A percentile compares a stretch with the other conserved stretches of the same genome.
These are phyloP conservation scores for Drosophila mojavensis DNA, from an alignment of 1,140 invertebrate genomes.

Conservation along the genomic window DNA sequence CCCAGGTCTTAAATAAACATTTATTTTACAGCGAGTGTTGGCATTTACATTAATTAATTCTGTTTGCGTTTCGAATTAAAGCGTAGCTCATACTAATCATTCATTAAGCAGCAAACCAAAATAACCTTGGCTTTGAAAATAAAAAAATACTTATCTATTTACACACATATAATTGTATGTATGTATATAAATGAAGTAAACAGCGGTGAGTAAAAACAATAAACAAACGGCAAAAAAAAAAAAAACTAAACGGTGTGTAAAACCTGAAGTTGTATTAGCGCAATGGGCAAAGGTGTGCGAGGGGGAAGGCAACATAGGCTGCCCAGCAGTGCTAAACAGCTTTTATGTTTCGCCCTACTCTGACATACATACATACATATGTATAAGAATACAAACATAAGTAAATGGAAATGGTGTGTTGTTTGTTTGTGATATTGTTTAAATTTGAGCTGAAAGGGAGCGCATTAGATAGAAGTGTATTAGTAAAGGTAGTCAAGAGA, in stretches of 20 bases:
- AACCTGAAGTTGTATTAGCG: constrained; percentile 44
- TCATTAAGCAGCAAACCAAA: constrained; percentile 43
- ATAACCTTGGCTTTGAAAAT: constrained; percentile 76
- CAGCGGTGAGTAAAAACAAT: constrained; percentile 40
- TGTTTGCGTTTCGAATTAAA: constrained; percentile 44
- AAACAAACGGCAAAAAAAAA: constrained; percentile 36
- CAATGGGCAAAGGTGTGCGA: constrained; percentile 1
- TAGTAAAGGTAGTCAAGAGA: background rate
- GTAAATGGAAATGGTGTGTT: constrained; percentile 51
- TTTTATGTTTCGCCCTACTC: constrained; percentile 48
- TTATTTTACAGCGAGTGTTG: constrained; percentile 31
- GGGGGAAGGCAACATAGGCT: background rate
- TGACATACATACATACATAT: constrained; percentile 19
- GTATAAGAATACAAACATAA: constrained; percentile 48
- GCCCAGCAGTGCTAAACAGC: constrained; percentile 37
- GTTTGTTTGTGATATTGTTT: background rate
- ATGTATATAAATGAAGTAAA: constrained; percentile 47
- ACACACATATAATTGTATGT: background rate
- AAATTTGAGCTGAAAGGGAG: background rate
- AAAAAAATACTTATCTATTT: constrained; percentile 13
- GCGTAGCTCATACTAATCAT: constrained; percentile 35
- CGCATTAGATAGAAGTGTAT: background rate
- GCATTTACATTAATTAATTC: constrained; percentile 18
- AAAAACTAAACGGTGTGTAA: constrained; percentile 40
- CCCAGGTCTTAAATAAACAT: constrained; percentile 35